Evolutionary conservation across 1,140 invertebrate genomes (phyloP).

Genomic region (Brachionus koreanus): DNA sequence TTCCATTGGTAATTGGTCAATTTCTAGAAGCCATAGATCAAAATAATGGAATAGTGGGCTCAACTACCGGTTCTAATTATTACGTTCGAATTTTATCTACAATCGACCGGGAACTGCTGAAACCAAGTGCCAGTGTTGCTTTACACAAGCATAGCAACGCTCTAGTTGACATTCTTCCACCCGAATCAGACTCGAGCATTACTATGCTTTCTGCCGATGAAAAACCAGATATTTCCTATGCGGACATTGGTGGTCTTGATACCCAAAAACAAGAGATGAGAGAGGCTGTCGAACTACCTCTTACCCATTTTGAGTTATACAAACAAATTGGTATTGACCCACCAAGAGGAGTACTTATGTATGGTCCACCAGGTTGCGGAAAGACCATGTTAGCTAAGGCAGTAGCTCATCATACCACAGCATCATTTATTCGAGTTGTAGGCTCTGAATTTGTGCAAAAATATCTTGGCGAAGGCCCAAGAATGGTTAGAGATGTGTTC

Average conservation of each 20-base stretch:
- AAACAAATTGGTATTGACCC: conserved; percentile 88
- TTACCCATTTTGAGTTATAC: conserved; percentile 98
- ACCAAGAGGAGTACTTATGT: conserved; percentile 94
- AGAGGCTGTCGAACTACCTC: conserved; percentile 93
- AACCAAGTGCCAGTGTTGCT: conserved; percentile 90
- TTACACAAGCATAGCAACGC: conserved; percentile 97
- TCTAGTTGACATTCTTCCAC: conserved; percentile 89
- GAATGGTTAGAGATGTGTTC: conserved; percentile 99
- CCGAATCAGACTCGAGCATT: conserved; percentile 93
- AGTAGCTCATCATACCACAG: conserved; percentile 90
- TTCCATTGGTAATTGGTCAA: conserved; percentile 93
- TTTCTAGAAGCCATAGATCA: conserved; percentile 96
- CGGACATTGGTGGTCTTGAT: conserved; percentile 98
- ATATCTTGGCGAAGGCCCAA: conserved; percentile 94
- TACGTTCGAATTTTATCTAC: conserved; percentile 92
- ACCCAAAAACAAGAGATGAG: conserved; percentile 99
- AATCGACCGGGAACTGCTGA: conserved; percentile 88
- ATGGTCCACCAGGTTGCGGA: conserved; percentile 87
- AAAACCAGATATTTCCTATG: conserved; percentile 93
- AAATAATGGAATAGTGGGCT: conserved; percentile 88
- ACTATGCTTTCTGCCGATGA: conserved; percentile 96
- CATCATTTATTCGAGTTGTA: conserved; percentile 95
- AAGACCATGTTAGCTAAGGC: conserved; percentile 99
- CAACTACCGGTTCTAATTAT: conserved; percentile 86
- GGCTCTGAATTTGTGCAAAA: conserved; percentile 99